phyloP scores from a whole-genome alignment of 2,888 invertebrate genomes.

The Cremastobaeus sp. region DNA sequence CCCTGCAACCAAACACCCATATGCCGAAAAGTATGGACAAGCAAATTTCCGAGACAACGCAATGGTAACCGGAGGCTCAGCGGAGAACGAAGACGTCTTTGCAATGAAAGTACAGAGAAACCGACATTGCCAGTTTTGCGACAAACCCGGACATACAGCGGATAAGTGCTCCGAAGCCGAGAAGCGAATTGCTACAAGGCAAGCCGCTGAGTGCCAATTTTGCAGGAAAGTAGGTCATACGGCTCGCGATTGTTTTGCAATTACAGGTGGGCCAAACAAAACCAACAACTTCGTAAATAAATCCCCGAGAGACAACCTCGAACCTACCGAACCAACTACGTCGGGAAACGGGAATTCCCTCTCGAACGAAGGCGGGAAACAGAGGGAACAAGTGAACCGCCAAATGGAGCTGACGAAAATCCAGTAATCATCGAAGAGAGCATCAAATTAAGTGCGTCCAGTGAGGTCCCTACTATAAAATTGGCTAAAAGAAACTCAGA shows the following conservation, averaged over 20 bases:
- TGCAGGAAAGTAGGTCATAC: background rate
- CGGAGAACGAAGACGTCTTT: no score
- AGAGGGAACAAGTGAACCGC: constrained; percentile 2
- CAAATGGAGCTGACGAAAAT: background rate
- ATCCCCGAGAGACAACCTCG: no score
- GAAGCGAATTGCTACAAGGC: background rate
- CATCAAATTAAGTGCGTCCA: constrained; percentile 12
- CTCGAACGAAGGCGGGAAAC: constrained; percentile 6
- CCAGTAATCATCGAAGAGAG: constrained; percentile 6
- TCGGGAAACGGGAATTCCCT: constrained; percentile 30
- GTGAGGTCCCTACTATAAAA: background rate
- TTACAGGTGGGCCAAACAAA: no score
- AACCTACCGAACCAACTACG: no score
- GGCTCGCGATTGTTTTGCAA: no score
- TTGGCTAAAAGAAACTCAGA: background rate
- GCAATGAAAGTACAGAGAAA: no score
- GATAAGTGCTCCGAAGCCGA: background rate
- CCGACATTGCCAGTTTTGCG: background rate
- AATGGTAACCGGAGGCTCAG: no score
- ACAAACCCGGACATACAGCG: background rate
- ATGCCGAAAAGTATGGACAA: no score
- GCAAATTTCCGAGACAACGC: no score
- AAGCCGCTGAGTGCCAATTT: background rate
- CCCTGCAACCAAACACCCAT: no score
- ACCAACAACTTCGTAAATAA: background rate